Evolutionary conservation across 1,140 invertebrate species (phyloP).

Genomic region (Pollicipes pollicipes): DNA sequence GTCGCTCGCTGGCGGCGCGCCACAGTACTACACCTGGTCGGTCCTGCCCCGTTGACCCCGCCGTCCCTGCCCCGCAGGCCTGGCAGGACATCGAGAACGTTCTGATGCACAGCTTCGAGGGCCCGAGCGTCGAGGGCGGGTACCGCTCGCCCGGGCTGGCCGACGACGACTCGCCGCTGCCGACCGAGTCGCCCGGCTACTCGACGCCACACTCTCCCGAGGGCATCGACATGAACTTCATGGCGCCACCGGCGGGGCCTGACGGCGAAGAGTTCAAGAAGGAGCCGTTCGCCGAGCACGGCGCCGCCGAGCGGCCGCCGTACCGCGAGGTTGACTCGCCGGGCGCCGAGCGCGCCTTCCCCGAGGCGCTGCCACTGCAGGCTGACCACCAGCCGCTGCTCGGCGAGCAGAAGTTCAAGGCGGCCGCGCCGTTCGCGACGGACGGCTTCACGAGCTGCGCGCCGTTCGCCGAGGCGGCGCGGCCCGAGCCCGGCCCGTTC

Average conservation of each 20-base stretch:
- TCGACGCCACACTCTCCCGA: background rate
- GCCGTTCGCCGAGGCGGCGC: background rate
- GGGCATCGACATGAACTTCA: background rate
- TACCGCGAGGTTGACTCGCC: no score
- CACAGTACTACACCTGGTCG: no score
- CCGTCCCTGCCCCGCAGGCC: conserved; percentile 24
- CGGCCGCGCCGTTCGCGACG: background rate
- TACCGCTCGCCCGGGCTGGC: background rate
- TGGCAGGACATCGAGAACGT: conserved; percentile 36
- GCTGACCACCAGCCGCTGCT: background rate
- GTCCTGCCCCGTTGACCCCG: no score
- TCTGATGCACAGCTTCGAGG: conserved; percentile 17
- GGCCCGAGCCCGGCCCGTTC: background rate
- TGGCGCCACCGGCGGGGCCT: background rate
- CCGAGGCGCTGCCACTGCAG: background rate
- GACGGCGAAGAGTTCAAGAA: background rate
- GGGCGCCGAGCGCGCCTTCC: no score
- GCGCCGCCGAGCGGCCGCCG: background rate
- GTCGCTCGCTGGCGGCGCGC: no score
- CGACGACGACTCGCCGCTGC: background rate
- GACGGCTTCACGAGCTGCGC: background rate
- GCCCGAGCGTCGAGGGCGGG: background rate
- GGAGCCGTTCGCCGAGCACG: background rate
- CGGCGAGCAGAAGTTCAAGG: background rate
- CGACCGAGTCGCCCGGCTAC: background rate